Base-by-base conservation (phyloP, 2,888 invertebrate species). In the Liopterus haemorrhoidalis region DNA sequence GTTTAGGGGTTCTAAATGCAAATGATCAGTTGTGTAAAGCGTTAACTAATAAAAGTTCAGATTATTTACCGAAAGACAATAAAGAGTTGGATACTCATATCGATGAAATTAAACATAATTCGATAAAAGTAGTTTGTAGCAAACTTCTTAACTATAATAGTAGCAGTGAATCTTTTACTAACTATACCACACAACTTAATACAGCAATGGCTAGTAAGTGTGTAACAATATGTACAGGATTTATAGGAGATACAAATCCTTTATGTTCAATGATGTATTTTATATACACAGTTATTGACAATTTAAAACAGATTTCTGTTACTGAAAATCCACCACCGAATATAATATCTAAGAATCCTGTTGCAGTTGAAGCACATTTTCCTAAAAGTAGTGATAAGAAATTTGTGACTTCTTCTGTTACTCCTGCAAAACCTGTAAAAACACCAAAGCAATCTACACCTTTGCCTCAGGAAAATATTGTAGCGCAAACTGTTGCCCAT, bases 241-340 rank as follows among this genome's bases (percentile, higher is more conserved):
- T n/a, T n/a, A n/a, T n/a, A n/a, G n/a, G 14, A 1, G 16, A 19
- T 6, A 12, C 32, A 20, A 45, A 33, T 32, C 21, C 32, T 5
- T 32, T 38, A 5, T 45, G 45, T 32, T 31, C 32, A 14, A 25
- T 45, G 45, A 19, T 45, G n/a, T 45, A 11, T 20, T 45, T 20
- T 32, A 14, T 45, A 16, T 18, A 38, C 15, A 2, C n/a, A 15
- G 33, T 33, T 9, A 32, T 45, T 15, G 12, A 25, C 18, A 39
- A 32, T 18, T 6, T 39, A 15, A 20, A 35, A 8, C 25, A 35
- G 21, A 11, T 12, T 42, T n/a, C n/a, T n/a, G n/a, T n/a, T n/a
- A n/a, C n/a, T n/a, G n/a, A n/a, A n/a, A n/a, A n/a, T n/a, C n/a
- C n/a, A n/a, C n/a, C n/a, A n/a, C n/a, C n/a, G n/a, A n/a, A n/a